Base-by-base conservation (phyloP, 2,797 vertebrate genomes). In the Peromyscus aztecus region DNA sequence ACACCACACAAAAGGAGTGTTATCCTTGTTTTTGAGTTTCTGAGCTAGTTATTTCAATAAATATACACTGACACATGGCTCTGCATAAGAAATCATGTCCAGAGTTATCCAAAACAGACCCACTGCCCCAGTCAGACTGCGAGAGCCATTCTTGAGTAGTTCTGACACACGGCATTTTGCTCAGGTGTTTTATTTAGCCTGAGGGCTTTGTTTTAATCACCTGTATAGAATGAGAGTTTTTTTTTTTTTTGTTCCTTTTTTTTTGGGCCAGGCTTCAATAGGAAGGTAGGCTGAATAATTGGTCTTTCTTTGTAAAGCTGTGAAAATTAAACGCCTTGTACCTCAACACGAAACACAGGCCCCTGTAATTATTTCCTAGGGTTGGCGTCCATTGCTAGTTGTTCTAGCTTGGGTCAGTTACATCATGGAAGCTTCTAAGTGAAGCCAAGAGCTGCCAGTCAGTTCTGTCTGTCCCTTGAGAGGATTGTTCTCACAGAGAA, bases 221-320 rank as follows among this genome's bases (percentile, higher is more conserved):
- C 59, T 87, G 9, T 89, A 73, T 91, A 93, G 94, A 88, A 94
- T 89, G 37, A 65, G 16, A 63, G 37, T 59, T 82, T 80, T 69
- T 83, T 86, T 23, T n/a, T n/a, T n/a, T n/a, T n/a, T n/a, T n/a
- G n/a, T n/a, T n/a, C n/a, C n/a, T n/a, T n/a, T n/a, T n/a, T 29
- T 46, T n/a, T 59, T 57, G 40, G 40, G 52, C 34, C 29, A 94
- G 46, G 12, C 52, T 43, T 96, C 49, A 69, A 29, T 69, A 82
- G 92, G 89, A 94, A 92, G 89, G 55, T 91, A 67, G n/a, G 75
- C 87, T 71, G 55, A 94, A 94, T 90, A 93, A 93, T 40, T 93
- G 83, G 16, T 55, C 19, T 95, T 63, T 34, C 31, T 94, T 90
- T 84, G 24, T 89, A 93, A 83, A 61, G 40, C 5, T 94, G 16